These are phyloP conservation scores for Carpatolechia fugitivella DNA, from an alignment of 2,888 invertebrate species.

Conservation along the genomic window DNA sequence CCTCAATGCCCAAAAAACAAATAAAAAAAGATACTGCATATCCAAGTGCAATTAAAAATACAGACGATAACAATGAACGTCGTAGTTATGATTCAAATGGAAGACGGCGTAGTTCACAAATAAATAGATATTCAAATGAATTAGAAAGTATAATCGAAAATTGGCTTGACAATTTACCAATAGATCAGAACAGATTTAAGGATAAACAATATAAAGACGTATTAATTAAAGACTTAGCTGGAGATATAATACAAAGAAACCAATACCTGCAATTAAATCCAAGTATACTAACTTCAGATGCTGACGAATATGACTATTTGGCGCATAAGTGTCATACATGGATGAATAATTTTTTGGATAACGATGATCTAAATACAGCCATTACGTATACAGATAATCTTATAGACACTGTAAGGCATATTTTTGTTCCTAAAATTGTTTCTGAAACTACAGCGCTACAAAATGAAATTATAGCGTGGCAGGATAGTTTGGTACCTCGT, in stretches of 20 bases:
- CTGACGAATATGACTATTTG: constrained; percentile 46
- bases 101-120: background rate
- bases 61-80: too few relatives aligned
- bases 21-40: too few relatives aligned
- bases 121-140: background rate
- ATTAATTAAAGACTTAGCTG: constrained; percentile 34
- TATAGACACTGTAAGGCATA: constrained; percentile 27
- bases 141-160: constrained; percentile 21
- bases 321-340: constrained; percentile 46
- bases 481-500: constrained; percentile 22
- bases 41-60: too few relatives aligned
- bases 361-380: constrained; percentile 26
- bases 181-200: constrained; percentile 24
- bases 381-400: constrained; percentile 30
- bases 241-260: constrained; percentile 42
- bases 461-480: constrained; percentile 23
- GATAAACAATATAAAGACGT: constrained; percentile 24
- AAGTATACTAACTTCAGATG: constrained; percentile 33
- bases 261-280: constrained; percentile 45
- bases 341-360: constrained; percentile 32
- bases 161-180: constrained; percentile 33
- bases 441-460: background rate
- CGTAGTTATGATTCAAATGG: background rate
- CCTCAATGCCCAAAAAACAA: background rate
- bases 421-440: constrained; percentile 24